A percentile compares a stretch with the other conserved stretches of the same genome.
phyloP scores from a whole-genome alignment of 92 coral and sea anemone genomes.

The Scolanthus callimorphus region DNA sequence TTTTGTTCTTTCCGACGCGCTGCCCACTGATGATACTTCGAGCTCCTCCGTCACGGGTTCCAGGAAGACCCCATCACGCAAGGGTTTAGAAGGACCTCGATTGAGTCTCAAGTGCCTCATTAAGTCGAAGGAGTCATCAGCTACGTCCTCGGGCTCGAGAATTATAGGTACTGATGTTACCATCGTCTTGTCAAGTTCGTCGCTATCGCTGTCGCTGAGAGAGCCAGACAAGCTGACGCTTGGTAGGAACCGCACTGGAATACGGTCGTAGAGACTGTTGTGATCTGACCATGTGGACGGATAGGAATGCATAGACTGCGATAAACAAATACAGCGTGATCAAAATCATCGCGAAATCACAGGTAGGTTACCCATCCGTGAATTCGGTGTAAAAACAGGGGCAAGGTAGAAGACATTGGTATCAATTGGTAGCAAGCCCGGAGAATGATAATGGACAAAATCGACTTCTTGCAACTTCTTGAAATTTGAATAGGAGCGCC shows the following conservation, averaged over 20 bases:
- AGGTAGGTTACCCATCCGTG: too few relatives aligned
- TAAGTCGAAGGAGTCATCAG: conserved; percentile 70
- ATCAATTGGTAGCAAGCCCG: too few relatives aligned
- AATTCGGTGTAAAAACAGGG: too few relatives aligned
- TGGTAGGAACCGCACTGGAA: conserved; percentile 28
- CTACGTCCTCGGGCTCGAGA: conserved; percentile 59
- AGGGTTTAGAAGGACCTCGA: conserved; percentile 37
- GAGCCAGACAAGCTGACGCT: conserved; percentile 9
- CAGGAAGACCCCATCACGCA: conserved; percentile 54
- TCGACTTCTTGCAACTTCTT: too few relatives aligned
- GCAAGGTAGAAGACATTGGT: too few relatives aligned
- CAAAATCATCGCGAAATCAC: too few relatives aligned
- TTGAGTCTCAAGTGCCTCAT: conserved; percentile 84
- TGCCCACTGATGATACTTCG: conserved; percentile 90
- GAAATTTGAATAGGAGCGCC: too few relatives aligned
- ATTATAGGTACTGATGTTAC: conserved; percentile 50
- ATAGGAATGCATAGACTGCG: conserved; percentile 8
- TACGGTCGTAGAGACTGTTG: conserved; percentile 1
- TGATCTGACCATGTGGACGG: conserved; percentile 34
- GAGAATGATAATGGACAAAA: too few relatives aligned
- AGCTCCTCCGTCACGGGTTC: conserved; percentile 92
- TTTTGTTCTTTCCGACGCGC: conserved; percentile 67
- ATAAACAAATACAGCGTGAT: too few relatives aligned
- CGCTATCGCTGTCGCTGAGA: conserved; percentile 12
- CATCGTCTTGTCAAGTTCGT: conserved; percentile 4